A percentile compares a stretch with the other conserved stretches of the same genome.
Conservation (phyloP, 2,797 vertebrate species). For the Sarcoramphus papa region DNA sequence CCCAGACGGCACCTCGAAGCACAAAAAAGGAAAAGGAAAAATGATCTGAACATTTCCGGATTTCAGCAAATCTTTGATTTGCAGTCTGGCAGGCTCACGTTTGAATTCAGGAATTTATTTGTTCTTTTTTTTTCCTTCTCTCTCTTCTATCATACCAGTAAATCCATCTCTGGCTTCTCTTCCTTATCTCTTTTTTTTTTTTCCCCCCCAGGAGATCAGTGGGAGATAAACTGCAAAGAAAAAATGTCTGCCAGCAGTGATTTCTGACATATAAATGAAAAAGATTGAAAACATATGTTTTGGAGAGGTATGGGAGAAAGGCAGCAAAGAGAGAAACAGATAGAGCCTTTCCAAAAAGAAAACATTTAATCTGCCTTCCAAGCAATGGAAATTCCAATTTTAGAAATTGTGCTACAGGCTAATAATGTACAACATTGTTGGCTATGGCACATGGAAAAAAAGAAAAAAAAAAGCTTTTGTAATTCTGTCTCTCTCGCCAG, state of each 20-base stretch:
- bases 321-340: neutral
- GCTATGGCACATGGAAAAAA: constrained; percentile 40
- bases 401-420: constrained; percentile 32
- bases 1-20: neutral
- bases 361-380: constrained; percentile 30
- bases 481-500: neutral
- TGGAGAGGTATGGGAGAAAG: neutral
- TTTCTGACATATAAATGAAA: neutral
- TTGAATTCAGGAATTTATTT: neutral
- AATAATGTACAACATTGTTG: neutral
- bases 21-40: constrained; percentile 14
- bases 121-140: neutral
- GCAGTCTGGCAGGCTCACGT: neutral
- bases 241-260: neutral
- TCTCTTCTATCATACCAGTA: neutral
- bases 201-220: neutral
- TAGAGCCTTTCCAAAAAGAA: constrained; percentile 1
- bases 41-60: neutral
- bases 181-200: neutral
- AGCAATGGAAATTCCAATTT: constrained; percentile 59
- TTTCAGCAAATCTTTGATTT: constrained; percentile 10
- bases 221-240: neutral
- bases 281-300: constrained; percentile 35
- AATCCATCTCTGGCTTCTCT: neutral
- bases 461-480: neutral